Base-by-base conservation (phyloP, 2,797 vertebrate genomes). In the Rhadinocentrus ornatus region DNA sequence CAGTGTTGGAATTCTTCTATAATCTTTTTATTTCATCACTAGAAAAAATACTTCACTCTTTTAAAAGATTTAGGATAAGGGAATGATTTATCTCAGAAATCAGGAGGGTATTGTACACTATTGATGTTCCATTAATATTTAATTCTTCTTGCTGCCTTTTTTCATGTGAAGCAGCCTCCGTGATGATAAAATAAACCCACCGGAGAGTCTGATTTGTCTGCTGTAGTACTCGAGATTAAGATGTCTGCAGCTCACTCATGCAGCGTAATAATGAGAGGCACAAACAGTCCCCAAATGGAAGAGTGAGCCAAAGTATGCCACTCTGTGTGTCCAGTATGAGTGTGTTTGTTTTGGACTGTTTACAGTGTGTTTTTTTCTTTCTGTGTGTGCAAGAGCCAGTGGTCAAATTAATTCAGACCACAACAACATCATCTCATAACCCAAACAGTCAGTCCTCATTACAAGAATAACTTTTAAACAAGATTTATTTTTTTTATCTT, bases 201-300 rank as follows among this genome's bases (percentile, higher is more conserved):
- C 62, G 61, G 79, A 78, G 76, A 67, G 55, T 52, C 60, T 6
- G 68, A 75, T 68, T 75, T 71, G 78, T 86, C 81, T 73, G 73
- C 75, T 20, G 74, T 57, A 2, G 22, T 79, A 75, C 87, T 77
- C 69, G 80, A 88, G 90, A 90, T 90, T 82, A 88, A 91, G 85
- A 92, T 84, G 86, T 89, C 82, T 91, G 82, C 72, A 46, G 52
- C 63, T 86, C 81, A 61, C 62, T 86, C 85, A 83, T 77, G 88
- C 83, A 85, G 79, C 71, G 64, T 52, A 77, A 72, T 59, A 70
- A 78, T 59, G 60, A 59, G 61, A 69, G 56, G 39, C 50, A 69
- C 55, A 77, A 65, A 71, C 75, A 75, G 62, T 54, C 71, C 71
- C 52, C 27, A 26, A n/a, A 44, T 6, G 41, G 34, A 69, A 29